Percentiles rank a stretch among this genome's conserved stretches.
Evolutionary conservation across 2,888 invertebrate genomes (phyloP).

Genomic region (Tipula lateralis): DNA sequence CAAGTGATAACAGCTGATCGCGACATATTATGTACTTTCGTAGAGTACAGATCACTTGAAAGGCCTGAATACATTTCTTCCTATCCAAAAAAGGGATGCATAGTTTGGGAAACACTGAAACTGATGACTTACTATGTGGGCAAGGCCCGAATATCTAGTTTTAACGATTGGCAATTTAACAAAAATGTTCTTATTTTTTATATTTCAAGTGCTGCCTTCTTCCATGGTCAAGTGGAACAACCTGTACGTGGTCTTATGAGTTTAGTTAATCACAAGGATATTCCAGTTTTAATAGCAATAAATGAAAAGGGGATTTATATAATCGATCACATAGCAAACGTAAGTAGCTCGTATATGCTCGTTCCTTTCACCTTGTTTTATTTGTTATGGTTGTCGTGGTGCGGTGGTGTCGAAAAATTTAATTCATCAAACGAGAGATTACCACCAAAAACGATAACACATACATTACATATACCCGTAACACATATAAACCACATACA

Average conservation of each 20-base stretch:
- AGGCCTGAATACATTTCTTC: too few species aligned
- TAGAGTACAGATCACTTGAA: too few species aligned
- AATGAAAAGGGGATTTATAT: conserved; percentile 80
- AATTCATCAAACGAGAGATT: neutral
- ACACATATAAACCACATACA: neutral
- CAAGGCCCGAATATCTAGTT: too few species aligned
- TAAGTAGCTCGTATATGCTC: conserved; percentile 57
- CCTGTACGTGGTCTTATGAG: conserved; percentile 81
- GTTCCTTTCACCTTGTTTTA: neutral
- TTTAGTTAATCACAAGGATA: conserved; percentile 78
- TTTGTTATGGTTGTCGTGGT: too few species aligned
- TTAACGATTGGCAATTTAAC: too few species aligned
- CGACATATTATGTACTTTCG: too few species aligned
- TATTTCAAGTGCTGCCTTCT: conserved; percentile 75
- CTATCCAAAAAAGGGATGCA: too few species aligned
- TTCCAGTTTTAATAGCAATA: conserved; percentile 83
- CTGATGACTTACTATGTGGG: too few species aligned
- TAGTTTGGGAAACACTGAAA: too few species aligned
- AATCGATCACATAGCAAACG: conserved; percentile 78
- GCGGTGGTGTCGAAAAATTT: neutral
- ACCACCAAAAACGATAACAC: neutral
- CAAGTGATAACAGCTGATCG: too few species aligned
- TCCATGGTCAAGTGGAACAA: conserved; percentile 91
- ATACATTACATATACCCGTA: neutral
- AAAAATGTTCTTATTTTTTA: neutral